Percentiles rank a stretch among this genome's conserved stretches.
Evolutionary conservation across 2,797 vertebrate genomes (phyloP).

Genomic region (Enteromius treurensis): DNA sequence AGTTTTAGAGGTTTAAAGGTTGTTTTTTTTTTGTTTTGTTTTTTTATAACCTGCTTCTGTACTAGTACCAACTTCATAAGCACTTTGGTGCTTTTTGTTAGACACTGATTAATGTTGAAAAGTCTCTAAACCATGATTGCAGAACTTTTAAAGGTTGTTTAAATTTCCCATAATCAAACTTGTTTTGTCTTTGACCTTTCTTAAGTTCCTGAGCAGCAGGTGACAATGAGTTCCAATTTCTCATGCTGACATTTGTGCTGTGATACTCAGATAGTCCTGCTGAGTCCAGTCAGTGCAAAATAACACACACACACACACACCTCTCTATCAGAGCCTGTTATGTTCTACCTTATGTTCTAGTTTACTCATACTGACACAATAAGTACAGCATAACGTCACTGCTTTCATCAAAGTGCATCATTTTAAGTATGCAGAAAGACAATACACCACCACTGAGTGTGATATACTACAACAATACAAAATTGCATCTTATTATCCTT

Average conservation of each 20-base stretch:
- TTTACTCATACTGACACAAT: not conserved
- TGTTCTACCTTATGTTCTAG: conserved; percentile 7
- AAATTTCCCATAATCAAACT: not conserved
- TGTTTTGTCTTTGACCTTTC: conserved; percentile 35
- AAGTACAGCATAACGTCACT: not conserved
- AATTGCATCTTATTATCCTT: not conserved
- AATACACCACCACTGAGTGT: not conserved
- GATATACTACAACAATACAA: not conserved
- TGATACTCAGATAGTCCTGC: conserved; percentile 21
- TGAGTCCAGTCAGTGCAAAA: conserved; percentile 20
- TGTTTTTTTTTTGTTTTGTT: not conserved
- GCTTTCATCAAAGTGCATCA: not conserved
- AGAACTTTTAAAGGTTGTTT: conserved; percentile 17
- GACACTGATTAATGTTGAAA: not conserved
- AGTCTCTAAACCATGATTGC: not conserved
- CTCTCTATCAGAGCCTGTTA: not conserved
- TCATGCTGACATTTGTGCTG: conserved; percentile 27
- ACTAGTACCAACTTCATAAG: no score
- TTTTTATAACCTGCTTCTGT: no score
- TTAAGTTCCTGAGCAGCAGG: conserved; percentile 33
- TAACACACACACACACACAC: not conserved
- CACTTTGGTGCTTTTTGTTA: not conserved
- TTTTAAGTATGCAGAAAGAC: not conserved
- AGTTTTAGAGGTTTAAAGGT: not conserved
- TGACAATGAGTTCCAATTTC: conserved; percentile 16